A percentile compares a stretch with the other conserved stretches of the same genome.
Conservation (phyloP, 1,140 invertebrate genomes). For the Drosophila murphyi region DNA sequence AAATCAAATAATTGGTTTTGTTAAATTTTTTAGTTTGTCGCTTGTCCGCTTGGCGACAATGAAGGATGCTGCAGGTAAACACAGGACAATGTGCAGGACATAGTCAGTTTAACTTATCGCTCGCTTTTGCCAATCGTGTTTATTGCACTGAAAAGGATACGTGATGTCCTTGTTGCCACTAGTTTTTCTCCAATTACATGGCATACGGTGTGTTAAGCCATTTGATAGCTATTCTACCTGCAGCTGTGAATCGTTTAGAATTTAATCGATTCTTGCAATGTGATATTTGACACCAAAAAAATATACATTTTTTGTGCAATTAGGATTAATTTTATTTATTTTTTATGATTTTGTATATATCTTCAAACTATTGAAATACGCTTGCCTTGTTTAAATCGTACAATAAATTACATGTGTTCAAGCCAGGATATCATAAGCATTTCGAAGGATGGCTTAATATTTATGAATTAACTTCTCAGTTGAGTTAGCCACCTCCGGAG, state of each 20-base stretch:
- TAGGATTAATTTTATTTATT: neutral
- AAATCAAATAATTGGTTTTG: slow-evolving; percentile 74
- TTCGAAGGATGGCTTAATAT: too few species aligned
- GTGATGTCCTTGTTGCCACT: slow-evolving; percentile 33
- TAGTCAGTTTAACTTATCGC: slow-evolving; percentile 25
- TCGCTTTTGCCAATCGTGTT: slow-evolving; percentile 38
- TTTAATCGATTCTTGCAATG: too few species aligned
- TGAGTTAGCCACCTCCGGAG: neutral
- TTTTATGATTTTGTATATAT: too few species aligned
- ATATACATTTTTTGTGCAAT: neutral
- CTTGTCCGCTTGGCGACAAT: slow-evolving; percentile 15
- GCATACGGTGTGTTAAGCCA: neutral
- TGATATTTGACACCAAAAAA: neutral
- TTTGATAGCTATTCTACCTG: slow-evolving; percentile 7
- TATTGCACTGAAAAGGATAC: slow-evolving; percentile 56
- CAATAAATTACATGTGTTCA: neutral
- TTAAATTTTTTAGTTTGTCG: slow-evolving; percentile 57
- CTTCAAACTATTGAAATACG: too few species aligned
- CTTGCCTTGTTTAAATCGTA: too few species aligned
- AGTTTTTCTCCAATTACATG: slow-evolving; percentile 5
- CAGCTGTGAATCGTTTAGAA: slow-evolving; percentile 1
- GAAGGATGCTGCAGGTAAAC: slow-evolving; percentile 41
- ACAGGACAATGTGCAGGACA: slow-evolving; percentile 12
- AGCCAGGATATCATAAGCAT: neutral
- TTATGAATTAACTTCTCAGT: too few species aligned